Conservation (phyloP, 1,140 invertebrate genomes). For the Orchesella cincta region DNA sequence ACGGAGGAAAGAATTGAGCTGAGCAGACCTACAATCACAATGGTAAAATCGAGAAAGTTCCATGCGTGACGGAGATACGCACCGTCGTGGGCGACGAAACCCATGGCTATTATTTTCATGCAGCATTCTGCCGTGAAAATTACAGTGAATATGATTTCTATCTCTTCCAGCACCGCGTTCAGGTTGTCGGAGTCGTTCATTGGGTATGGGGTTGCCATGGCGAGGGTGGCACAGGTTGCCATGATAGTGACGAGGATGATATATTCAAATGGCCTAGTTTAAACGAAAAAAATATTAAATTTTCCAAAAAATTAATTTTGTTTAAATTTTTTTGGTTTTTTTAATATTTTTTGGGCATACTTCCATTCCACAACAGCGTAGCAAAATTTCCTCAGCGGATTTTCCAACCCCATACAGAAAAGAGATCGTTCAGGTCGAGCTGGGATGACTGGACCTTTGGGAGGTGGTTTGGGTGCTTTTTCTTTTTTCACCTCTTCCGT, state of each 20-base stretch:
- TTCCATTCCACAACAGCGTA: conserved; percentile 98
- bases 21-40: conserved; percentile 97
- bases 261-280: conserved; percentile 97
- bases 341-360: no score
- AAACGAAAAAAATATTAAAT: conserved; percentile 58
- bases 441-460: conserved; percentile 62
- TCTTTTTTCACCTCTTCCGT: conserved; percentile 1
- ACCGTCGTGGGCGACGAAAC: conserved; percentile 92
- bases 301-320: conserved; percentile 26
- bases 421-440: conserved; percentile 86
- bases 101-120: conserved; percentile 99
- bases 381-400: conserved; percentile 91
- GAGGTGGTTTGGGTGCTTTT: conserved; percentile 13
- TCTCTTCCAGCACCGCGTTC: conserved; percentile 92
- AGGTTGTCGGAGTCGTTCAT: conserved; percentile 91
- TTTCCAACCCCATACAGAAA: conserved; percentile 87
- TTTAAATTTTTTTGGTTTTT: conserved; percentile 12
- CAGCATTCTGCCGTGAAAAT: conserved; percentile 98
- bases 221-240: conserved; percentile 92
- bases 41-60: conserved; percentile 99
- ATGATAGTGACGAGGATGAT: conserved; percentile 98
- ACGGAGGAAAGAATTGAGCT: conserved; percentile 88
- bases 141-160: conserved; percentile 97
- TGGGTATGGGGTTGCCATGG: conserved; percentile 85
- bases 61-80: conserved; percentile 97